Conservation (phyloP, 2,113 vertebrate genomes). For the Takifugu flavidus region DNA sequence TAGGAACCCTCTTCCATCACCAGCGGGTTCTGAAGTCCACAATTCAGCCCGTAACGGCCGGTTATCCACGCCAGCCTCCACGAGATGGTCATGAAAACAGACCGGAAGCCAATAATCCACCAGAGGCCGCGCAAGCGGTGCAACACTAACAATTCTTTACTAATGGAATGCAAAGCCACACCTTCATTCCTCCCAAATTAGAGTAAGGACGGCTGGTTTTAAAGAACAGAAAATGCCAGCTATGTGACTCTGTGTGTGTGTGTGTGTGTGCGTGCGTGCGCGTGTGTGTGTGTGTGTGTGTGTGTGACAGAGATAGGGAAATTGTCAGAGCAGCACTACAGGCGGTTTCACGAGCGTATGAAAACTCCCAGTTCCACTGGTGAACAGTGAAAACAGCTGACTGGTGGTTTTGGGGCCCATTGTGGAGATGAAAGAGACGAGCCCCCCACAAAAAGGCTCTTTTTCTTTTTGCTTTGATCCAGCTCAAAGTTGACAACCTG, state of each 20-base stretch:
- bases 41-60: no score
- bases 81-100: slow-evolving; percentile 46
- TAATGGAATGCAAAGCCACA: slow-evolving; percentile 58
- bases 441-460: no score
- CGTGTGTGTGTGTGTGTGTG: neutral
- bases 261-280: neutral
- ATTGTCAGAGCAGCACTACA: neutral
- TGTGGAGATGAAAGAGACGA: slow-evolving; percentile 6
- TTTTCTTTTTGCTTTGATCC: slow-evolving; percentile 42
- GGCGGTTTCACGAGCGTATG: slow-evolving; percentile 48
- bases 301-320: no score
- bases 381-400: slow-evolving; percentile 53
- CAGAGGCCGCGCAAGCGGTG: slow-evolving; percentile 8
- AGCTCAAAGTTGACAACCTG: slow-evolving; percentile 64
- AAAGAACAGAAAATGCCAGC: slow-evolving; percentile 48
- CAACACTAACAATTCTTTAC: slow-evolving; percentile 45
- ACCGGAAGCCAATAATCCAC: slow-evolving; percentile 22
- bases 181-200: slow-evolving; percentile 68
- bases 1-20: slow-evolving; percentile 52
- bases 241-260: slow-evolving; percentile 17
- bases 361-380: slow-evolving; percentile 44
- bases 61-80: slow-evolving; percentile 9
- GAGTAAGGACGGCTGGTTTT: slow-evolving; percentile 53
- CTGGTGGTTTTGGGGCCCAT: slow-evolving; percentile 14
- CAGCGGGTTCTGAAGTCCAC: slow-evolving; percentile 26